Evolutionary conservation across 2,888 invertebrate species (phyloP), one percentile per base, ranked within the genome.

Genomic region (Diarsia rubi): DNA sequence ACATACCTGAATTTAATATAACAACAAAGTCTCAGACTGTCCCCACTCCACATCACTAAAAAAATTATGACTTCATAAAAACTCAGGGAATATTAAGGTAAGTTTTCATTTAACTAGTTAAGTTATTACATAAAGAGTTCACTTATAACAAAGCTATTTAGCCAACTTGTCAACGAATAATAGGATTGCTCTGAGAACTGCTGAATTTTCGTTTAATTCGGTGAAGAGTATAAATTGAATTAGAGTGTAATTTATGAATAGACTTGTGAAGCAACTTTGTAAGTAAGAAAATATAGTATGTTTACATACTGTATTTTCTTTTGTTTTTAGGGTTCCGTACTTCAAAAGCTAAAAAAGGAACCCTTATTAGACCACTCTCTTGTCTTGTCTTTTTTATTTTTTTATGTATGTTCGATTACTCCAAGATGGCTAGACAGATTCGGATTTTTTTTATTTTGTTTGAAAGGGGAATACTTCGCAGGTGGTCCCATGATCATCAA

Each of bases 51-150:
- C 63, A 31, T 42, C 67, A 71, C 64, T 68, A 27, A 65, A 80
- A 79, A 68, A 70, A 19, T 63, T 70, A 79, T 70, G 59, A 65
- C 59, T 65, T 81, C 42, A 68, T 80, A 81, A 77, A 79, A 80
- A 60, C 9, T 19, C 4, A 3, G 44, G 45, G 57, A 21, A 64
- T 64, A 6, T 44, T 24, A 42, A 52, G 63, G 81, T 67, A 70
- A 76, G 44, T 80, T 80, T 64, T 59, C 45, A 70, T 76, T 65
- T 71, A 45, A 81, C 59, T 81, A 60, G 45, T 44, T 5, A 54
- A 81, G 67, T 79, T 66, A 24, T 27, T 31, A 67, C 14, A 54
- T 63, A 75, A 66, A 80, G 45, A 67, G 31, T 42, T 67, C 45
- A 63, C 27, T n/a, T 14, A 9, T 6, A 42, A 21, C 19, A 5